These are phyloP conservation scores for Psilanteris sp. DNA, from an alignment of 1,140 invertebrate genomes.

Conservation along the genomic window DNA sequence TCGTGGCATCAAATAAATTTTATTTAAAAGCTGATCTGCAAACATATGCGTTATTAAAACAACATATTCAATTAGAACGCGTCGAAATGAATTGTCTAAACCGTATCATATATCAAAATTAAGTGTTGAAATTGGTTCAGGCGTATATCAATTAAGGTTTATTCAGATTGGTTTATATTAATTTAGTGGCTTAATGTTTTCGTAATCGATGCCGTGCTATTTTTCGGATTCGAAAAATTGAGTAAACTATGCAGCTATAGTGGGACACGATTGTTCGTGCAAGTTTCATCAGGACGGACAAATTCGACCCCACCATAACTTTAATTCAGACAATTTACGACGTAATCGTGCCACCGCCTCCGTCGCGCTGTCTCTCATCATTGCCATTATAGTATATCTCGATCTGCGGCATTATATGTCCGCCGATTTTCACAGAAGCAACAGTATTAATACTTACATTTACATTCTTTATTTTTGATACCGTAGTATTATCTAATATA, in stretches of 20 bases:
- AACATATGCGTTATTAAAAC: too few species aligned
- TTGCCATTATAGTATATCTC: constrained; percentile 41
- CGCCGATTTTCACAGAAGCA: constrained; percentile 56
- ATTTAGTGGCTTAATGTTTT: too few species aligned
- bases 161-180: constrained; percentile 68
- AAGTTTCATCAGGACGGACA: constrained; percentile 68
- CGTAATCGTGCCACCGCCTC: constrained; percentile 63
- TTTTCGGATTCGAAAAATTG: constrained; percentile 50
- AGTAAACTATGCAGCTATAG: constrained; percentile 43
- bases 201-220: constrained; percentile 13
- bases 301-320: constrained; percentile 70
- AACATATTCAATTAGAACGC: too few species aligned
- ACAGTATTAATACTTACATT: constrained; percentile 26
- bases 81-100: too few species aligned
- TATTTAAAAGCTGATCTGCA: too few species aligned
- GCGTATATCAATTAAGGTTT: constrained; percentile 70
- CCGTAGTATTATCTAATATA: too few species aligned
- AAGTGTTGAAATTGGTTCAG: constrained; percentile 51
- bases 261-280: constrained; percentile 51
- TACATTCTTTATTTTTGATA: too few species aligned
- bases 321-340: constrained; percentile 77
- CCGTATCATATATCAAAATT: constrained; percentile 18
- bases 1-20: too few species aligned
- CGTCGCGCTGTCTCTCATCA: constrained; percentile 52
- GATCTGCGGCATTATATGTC: constrained; percentile 40